Percentiles rank a stretch among this genome's conserved stretches.
phyloP scores from a whole-genome alignment of 2,797 vertebrate genomes.

The Sphaeramia orbicularis region DNA sequence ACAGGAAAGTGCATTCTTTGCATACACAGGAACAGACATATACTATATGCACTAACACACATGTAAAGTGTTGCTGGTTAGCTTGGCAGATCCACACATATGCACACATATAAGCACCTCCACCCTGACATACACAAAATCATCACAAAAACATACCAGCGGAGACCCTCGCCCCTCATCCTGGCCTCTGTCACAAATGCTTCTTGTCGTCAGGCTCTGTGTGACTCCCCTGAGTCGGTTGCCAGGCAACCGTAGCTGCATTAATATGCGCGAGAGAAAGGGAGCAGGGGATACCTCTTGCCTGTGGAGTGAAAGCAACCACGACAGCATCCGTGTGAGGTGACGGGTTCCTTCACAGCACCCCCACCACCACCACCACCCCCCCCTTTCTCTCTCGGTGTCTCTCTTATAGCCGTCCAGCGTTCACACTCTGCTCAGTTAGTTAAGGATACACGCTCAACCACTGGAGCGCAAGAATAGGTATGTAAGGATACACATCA shows the following conservation, averaged over 20 bases:
- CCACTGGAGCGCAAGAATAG: conserved; percentile 51
- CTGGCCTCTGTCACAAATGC: conserved; percentile 79
- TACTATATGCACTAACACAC: conserved; percentile 8
- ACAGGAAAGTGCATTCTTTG: conserved; percentile 4
- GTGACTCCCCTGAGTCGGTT: conserved; percentile 89
- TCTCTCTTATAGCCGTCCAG: conserved; percentile 47
- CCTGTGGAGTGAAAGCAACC: conserved; percentile 75
- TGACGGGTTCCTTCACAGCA: conserved; percentile 60
- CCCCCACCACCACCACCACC: not conserved
- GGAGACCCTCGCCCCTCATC: conserved; percentile 72
- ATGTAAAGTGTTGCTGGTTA: not conserved
- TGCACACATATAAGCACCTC: not conserved
- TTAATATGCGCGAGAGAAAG: conserved; percentile 89
- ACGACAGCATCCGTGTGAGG: conserved; percentile 69
- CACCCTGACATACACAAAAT: not conserved
- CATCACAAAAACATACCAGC: conserved; percentile 28
- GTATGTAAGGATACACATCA: conserved; percentile 54
- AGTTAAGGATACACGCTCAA: conserved; percentile 55
- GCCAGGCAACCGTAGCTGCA: conserved; percentile 89
- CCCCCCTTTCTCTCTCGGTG: conserved; percentile 8
- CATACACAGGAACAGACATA: conserved; percentile 21
- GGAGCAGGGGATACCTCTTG: conserved; percentile 85
- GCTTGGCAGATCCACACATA: not conserved
- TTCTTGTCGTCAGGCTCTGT: conserved; percentile 74
- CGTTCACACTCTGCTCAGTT: conserved; percentile 59